Base-by-base conservation (phyloP, 1,140 invertebrate genomes). In the Saccostrea cuccullata region DNA sequence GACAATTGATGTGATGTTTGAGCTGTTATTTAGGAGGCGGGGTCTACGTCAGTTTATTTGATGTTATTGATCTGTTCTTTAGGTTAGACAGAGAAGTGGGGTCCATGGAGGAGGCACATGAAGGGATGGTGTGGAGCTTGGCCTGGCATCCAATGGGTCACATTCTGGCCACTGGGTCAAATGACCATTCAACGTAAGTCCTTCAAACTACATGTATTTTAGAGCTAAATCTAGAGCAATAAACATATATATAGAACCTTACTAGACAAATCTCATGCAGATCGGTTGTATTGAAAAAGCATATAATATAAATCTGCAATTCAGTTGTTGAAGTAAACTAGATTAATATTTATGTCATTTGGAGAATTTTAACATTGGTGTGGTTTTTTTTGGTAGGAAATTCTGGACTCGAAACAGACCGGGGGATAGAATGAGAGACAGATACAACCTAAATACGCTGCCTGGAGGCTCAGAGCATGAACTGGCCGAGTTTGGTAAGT, bases 131-230 rank as follows among this genome's bases (percentile, higher is more conserved):
- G 0, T 99, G 99, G 99, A 98, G 98, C 20, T 95, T 99, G 90
- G 98, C 98, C 30, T 99, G 99, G 99, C 99, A 99, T 96, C 99
- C 99, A 1, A 95, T 99, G 8, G 99, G 99, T 9, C 99, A 99
- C 94, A 99, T 99, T 91, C 95, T 99, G 3, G 99, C 98, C 93
- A 99, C 98, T 5, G 98, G 99, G 8, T 99, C 98, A 36, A 99
- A 99, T 95, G 99, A 99, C 95, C 98, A 99, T 92, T 98, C 98
- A 6, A 98, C 96, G 95, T 96, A 92, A 91, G 93, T 93, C 26
- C 47, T 47, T 47, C 5, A 47, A 47, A 47, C 47, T 47, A 47
- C 6, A 0, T 47, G 6, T 47, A 47, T 3, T 47, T 2, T 47
- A 47, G 9, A 47, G 47, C 5, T 47, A 47, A 47, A 47, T 47